Percentiles rank a stretch among this genome's conserved stretches.
phyloP scores from a whole-genome alignment of 2,797 vertebrate species.

The Poeciliopsis presidionis region DNA sequence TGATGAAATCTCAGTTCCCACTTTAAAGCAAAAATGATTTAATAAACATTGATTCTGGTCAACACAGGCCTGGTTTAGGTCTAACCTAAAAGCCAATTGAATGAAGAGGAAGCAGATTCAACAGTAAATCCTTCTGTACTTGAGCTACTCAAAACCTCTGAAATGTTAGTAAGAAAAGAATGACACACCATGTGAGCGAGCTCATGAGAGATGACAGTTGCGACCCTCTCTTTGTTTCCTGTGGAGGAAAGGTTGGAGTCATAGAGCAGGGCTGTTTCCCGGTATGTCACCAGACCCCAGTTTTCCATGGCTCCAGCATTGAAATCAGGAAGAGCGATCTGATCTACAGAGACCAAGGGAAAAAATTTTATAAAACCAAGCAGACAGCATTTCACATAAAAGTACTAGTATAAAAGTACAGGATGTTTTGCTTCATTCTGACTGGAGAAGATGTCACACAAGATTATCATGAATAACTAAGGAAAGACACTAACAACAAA shows the following conservation, averaged over 20 bases:
- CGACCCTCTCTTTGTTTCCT: slow-evolving; percentile 86
- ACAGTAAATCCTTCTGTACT: neutral
- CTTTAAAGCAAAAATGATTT: slow-evolving; percentile 4
- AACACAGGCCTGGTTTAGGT: neutral
- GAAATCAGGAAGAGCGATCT: slow-evolving; percentile 91
- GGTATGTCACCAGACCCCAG: slow-evolving; percentile 94
- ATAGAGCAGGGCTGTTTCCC: slow-evolving; percentile 86
- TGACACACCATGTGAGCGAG: slow-evolving; percentile 91
- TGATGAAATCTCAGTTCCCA: neutral
- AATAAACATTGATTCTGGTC: slow-evolving; percentile 8
- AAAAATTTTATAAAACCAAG: neutral
- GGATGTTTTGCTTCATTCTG: neutral
- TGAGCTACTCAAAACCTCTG: neutral
- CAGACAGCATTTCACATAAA: neutral
- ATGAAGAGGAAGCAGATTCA: neutral
- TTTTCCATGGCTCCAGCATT: slow-evolving; percentile 93
- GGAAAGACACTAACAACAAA: neutral
- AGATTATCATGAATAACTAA: neutral
- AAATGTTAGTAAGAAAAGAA: neutral
- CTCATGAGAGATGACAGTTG: slow-evolving; percentile 86
- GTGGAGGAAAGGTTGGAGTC: slow-evolving; percentile 79
- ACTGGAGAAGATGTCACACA: neutral
- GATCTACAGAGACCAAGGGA: slow-evolving; percentile 78
- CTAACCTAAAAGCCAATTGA: neutral
- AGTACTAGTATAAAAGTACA: neutral